phyloP scores from a whole-genome alignment of 2,113 vertebrate genomes.

The Anarrhichthys ocellatus region DNA sequence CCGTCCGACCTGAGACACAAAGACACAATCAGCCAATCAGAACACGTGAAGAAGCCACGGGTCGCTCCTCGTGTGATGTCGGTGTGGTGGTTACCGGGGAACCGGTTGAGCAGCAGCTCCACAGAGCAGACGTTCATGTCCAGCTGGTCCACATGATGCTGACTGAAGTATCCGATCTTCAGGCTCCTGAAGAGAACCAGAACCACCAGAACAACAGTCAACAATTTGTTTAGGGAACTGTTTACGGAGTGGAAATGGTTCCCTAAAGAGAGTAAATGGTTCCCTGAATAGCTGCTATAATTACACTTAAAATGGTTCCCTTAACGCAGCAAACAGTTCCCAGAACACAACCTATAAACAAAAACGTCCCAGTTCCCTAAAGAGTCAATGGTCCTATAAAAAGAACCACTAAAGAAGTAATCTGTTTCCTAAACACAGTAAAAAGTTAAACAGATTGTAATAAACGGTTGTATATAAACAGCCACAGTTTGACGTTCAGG shows the following conservation, averaged over 20 bases:
- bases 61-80: too few species aligned
- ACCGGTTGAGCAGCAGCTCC: constrained; percentile 92
- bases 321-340: too few species aligned
- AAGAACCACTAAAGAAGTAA: neutral
- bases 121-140: constrained; percentile 95
- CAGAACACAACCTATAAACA: too few species aligned
- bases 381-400: neutral
- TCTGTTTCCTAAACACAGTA: neutral
- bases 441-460: neutral
- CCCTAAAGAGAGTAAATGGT: too few species aligned
- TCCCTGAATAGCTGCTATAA: too few species aligned
- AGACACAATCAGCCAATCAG: constrained; percentile 4
- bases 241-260: neutral
- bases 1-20: constrained; percentile 85
- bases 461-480: neutral
- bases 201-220: neutral
- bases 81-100: constrained; percentile 87
- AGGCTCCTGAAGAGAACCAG: constrained; percentile 86
- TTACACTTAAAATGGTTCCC: too few species aligned
- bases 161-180: constrained; percentile 98
- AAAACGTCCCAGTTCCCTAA: neutral
- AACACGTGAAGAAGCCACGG: neutral
- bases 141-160: constrained; percentile 98
- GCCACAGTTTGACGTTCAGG: neutral
- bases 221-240: neutral